Percentiles rank a stretch among this genome's conserved stretches.
phyloP scores from a whole-genome alignment of 2,113 vertebrate genomes.

The Athene noctua region DNA sequence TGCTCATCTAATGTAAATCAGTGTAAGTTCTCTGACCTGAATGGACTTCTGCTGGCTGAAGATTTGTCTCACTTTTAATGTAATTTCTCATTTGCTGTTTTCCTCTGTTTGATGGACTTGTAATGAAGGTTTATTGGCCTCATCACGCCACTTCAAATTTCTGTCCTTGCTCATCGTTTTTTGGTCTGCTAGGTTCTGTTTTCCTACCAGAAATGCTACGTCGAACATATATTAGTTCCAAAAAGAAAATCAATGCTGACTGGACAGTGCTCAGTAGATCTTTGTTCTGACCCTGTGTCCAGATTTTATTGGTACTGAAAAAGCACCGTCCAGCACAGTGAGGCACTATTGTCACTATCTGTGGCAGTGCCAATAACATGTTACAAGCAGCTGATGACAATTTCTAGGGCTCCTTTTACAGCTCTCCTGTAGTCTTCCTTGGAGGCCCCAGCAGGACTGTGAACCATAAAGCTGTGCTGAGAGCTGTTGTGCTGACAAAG shows the following conservation, averaged over 20 bases:
- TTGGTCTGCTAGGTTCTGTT: neutral
- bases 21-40: neutral
- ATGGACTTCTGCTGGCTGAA: neutral
- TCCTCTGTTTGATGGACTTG: neutral
- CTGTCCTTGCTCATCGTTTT: neutral
- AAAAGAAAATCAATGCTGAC: neutral
- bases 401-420: neutral
- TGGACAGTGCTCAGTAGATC: neutral
- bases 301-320: neutral
- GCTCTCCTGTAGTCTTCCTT: neutral
- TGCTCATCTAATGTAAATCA: neutral
- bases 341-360: neutral
- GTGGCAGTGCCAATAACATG: neutral
- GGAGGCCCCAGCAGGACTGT: neutral
- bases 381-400: neutral
- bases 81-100: conserved; percentile 2
- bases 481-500: neutral
- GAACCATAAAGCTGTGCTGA: neutral
- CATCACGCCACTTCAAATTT: neutral
- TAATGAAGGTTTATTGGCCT: neutral
- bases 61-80: neutral
- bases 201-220: neutral
- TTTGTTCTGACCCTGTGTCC: neutral
- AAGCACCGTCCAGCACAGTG: neutral
- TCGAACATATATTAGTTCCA: neutral